Percentiles rank a stretch among this genome's conserved stretches.
Evolutionary conservation across 2,888 invertebrate genomes (phyloP).

Genomic region (Scrobipalpa costella): DNA sequence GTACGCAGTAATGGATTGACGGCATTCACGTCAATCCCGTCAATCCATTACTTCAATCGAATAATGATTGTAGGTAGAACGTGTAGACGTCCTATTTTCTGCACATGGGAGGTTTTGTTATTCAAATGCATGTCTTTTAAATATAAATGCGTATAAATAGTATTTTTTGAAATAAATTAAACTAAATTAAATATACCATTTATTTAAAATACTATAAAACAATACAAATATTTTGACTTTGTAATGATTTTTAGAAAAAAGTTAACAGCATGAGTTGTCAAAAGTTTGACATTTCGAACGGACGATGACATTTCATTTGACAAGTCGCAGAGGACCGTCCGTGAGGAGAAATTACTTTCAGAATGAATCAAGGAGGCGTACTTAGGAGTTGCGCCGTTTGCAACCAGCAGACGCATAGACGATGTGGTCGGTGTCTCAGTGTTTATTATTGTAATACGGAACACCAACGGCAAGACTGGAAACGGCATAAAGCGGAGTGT

Average conservation of each 20-base stretch:
- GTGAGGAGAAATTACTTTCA: conserved; percentile 54
- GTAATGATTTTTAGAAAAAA: too few species aligned
- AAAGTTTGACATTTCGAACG: conserved; percentile 12
- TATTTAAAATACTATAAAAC: too few species aligned
- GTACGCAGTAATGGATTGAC: too few species aligned
- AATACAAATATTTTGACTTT: too few species aligned
- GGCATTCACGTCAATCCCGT: too few species aligned
- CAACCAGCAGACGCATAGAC: conserved; percentile 82
- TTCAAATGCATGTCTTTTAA: not conserved
- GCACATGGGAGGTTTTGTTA: not conserved
- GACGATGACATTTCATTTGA: conserved; percentile 34
- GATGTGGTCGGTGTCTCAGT: conserved; percentile 88
- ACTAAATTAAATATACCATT: not conserved
- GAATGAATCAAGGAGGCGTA: conserved; percentile 75
- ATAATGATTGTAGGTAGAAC: not conserved
- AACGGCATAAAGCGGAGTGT: conserved; percentile 85
- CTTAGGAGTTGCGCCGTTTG: conserved; percentile 82
- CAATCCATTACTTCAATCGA: too few species aligned
- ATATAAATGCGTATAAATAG: not conserved
- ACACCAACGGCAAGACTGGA: conserved; percentile 91
- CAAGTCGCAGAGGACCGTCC: conserved; percentile 57
- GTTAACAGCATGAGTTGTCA: conserved; percentile 6
- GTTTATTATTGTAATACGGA: conserved; percentile 89
- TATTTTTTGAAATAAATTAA: not conserved
- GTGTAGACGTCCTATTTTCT: not conserved